Conservation (phyloP, 2,888 invertebrate genomes). For the Microplitis manilae region DNA sequence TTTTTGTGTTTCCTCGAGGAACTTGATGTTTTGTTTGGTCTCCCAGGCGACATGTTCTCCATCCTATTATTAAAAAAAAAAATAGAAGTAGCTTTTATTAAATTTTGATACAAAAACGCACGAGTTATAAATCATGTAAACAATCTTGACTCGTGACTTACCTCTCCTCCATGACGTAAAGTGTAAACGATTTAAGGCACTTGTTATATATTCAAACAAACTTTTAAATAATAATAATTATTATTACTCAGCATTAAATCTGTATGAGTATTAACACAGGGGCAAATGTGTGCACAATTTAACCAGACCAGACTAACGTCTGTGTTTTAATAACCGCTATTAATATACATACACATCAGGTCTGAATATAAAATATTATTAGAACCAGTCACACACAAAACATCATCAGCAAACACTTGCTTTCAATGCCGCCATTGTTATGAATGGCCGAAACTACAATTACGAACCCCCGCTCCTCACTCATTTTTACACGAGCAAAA, state of each 20-base stretch:
- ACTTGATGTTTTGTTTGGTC: conserved; percentile 41
- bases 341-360: not conserved
- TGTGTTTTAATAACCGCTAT: not conserved
- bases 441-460: conserved; percentile 20
- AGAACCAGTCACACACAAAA: conserved; percentile 1
- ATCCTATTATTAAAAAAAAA: conserved; percentile 35
- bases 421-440: conserved; percentile 39
- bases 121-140: not conserved
- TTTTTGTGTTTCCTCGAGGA: conserved; percentile 56
- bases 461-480: not conserved
- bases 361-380: not conserved
- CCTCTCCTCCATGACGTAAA: conserved; percentile 34
- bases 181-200: conserved; percentile 33
- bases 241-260: not conserved
- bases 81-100: not conserved
- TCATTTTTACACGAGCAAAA: not conserved
- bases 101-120: not conserved
- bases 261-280: not conserved
- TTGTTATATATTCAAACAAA: conserved; percentile 17
- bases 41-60: conserved; percentile 49
- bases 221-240: not conserved
- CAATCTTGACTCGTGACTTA: conserved; percentile 25
- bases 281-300: not conserved
- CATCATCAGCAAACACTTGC: conserved; percentile 6
- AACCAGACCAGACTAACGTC: not conserved